Evolutionary conservation across 2,113 vertebrate species (phyloP).

Genomic region (Corythoichthys intestinalis): DNA sequence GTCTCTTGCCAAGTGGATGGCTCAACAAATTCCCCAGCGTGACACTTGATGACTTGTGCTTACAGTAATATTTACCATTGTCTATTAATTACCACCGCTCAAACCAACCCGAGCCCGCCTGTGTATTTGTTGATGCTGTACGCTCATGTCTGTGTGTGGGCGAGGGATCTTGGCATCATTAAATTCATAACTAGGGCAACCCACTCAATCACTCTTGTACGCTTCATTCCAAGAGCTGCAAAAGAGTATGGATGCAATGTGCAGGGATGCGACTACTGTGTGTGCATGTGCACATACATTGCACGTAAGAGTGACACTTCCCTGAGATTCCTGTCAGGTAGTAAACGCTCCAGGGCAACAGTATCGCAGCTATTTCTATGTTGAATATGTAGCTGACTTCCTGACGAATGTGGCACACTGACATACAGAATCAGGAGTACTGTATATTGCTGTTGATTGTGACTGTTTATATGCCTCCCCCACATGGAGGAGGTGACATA

Average conservation of each 20-base stretch:
- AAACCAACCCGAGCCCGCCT: background rate
- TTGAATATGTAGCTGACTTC: background rate
- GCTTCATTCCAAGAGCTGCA: conserved; percentile 9
- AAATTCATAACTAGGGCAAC: conserved; percentile 20
- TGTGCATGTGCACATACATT: background rate
- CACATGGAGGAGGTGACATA: conserved; percentile 6
- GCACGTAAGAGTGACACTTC: conserved; percentile 22
- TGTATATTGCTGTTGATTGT: conserved; percentile 17
- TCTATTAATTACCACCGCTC: conserved; percentile 18
- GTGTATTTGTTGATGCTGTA: background rate
- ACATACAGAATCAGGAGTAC: conserved; percentile 8
- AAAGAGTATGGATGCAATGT: background rate
- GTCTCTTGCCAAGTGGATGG: conserved; percentile 21
- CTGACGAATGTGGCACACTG: conserved; percentile 11
- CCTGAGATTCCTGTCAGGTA: conserved; percentile 23
- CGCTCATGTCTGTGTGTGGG: conserved; percentile 4
- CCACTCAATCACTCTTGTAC: conserved; percentile 9
- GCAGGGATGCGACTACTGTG: conserved; percentile 5
- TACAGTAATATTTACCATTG: conserved; percentile 18
- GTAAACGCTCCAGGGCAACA: conserved; percentile 21
- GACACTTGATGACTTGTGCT: conserved; percentile 20
- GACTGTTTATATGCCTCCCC: conserved; percentile 18
- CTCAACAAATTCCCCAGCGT: conserved; percentile 33
- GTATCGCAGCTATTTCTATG: background rate
- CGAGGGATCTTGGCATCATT: conserved; percentile 5